phyloP scores from a whole-genome alignment of 2,113 vertebrate species.

The Gymnocephalus cernua region DNA sequence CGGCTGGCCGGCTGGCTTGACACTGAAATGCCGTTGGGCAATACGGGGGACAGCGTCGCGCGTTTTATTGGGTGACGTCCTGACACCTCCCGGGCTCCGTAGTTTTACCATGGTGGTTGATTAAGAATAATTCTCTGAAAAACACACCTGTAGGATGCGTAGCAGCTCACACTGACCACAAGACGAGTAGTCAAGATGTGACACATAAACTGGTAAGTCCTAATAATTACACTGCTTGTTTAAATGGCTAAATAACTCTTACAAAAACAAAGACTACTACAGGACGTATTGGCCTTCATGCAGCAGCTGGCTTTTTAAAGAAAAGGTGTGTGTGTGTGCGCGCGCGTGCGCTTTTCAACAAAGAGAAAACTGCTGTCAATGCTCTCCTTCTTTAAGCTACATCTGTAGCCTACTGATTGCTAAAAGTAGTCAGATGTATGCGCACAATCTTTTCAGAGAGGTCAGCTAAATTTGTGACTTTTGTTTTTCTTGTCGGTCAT shows the following conservation, averaged over 20 bases:
- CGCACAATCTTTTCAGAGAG: too few relatives aligned
- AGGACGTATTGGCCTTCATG: too few relatives aligned
- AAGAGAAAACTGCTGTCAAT: background rate
- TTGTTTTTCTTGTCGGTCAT: too few relatives aligned
- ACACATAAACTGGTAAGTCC: background rate
- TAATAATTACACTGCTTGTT: background rate
- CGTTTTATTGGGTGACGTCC: too few relatives aligned
- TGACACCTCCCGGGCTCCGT: background rate
- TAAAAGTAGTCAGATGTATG: background rate
- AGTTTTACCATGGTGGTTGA: background rate
- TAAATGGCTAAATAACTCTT: background rate
- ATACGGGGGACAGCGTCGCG: too few relatives aligned
- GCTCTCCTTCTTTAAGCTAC: background rate
- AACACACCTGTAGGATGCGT: background rate
- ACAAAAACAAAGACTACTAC: background rate
- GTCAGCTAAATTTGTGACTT: too few relatives aligned
- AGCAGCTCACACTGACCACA: background rate
- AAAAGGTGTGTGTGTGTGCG: background rate
- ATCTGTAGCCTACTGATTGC: too few relatives aligned
- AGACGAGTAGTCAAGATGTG: background rate
- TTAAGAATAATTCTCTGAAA: too few relatives aligned
- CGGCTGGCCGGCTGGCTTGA: too few relatives aligned
- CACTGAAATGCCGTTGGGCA: background rate
- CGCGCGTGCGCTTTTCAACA: background rate
- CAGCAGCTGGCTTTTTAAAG: background rate